These are phyloP conservation scores for Rhopalosiphum padi DNA, from an alignment of 1,140 invertebrate species.

Conservation along the genomic window DNA sequence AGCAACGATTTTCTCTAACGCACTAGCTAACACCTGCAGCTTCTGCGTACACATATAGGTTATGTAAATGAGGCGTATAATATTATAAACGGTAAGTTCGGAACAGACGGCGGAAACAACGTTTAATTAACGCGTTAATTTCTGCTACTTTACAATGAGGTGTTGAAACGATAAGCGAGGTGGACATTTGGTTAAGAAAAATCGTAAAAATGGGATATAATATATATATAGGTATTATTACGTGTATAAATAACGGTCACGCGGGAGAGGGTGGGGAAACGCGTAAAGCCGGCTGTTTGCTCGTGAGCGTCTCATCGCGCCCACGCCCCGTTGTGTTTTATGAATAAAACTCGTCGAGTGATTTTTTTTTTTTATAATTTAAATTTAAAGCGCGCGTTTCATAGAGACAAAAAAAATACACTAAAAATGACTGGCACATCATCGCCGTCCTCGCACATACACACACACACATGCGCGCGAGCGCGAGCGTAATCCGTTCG, in stretches of 20 bases:
- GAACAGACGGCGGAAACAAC: background rate
- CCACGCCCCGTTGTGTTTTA: constrained; percentile 47
- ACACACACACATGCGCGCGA: background rate
- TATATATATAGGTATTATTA: background rate
- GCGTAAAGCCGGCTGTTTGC: background rate
- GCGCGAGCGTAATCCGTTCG: background rate
- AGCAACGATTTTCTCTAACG: background rate
- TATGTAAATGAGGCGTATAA: background rate
- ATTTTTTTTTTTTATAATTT: constrained; percentile 44
- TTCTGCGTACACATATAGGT: background rate
- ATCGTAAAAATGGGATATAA: background rate
- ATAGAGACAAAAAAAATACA: constrained; percentile 48
- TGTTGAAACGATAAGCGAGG: background rate
- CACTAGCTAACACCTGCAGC: background rate
- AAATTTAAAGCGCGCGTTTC: constrained; percentile 49
- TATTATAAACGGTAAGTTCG: background rate
- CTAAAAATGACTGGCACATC: constrained; percentile 56
- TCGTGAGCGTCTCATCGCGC: background rate
- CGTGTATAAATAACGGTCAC: background rate
- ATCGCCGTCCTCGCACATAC: background rate
- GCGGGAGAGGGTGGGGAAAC: background rate
- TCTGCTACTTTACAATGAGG: background rate
- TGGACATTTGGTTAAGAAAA: background rate
- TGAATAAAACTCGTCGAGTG: constrained; percentile 46
- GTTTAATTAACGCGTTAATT: background rate